A percentile compares a stretch with the other conserved stretches of the same genome.
phyloP scores from a whole-genome alignment of 23 tunicate species.

The Diplosoma virens region DNA sequence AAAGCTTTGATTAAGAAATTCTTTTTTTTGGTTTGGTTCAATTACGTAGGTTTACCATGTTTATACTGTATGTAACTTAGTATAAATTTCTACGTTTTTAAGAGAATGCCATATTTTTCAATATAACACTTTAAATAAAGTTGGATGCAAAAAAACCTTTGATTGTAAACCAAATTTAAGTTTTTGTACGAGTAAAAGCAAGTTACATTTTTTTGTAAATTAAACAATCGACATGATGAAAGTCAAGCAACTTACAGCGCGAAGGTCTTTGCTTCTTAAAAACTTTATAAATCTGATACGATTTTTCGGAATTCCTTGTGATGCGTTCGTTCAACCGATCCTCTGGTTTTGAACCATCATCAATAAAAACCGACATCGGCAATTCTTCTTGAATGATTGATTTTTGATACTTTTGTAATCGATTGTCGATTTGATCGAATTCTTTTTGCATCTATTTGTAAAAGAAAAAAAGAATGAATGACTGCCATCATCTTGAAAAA shows the following conservation, averaged over 20 bases:
- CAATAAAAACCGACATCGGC: slow-evolving; percentile 50
- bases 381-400: slow-evolving; percentile 44
- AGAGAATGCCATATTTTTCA: too few relatives aligned
- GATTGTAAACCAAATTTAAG: too few relatives aligned
- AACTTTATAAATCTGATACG: slow-evolving; percentile 48
- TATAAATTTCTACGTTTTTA: too few relatives aligned
- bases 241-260: not conserved
- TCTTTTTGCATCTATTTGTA: slow-evolving; percentile 72
- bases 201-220: too few relatives aligned
- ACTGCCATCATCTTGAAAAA: not conserved
- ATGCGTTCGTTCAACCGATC: slow-evolving; percentile 60
- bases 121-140: too few relatives aligned
- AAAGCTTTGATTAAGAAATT: too few relatives aligned
- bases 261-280: slow-evolving; percentile 54
- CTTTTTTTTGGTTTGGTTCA: too few relatives aligned
- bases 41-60: too few relatives aligned
- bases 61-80: too few relatives aligned
- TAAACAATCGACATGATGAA: not conserved
- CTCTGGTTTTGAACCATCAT: slow-evolving; percentile 56
- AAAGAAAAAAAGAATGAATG: not conserved
- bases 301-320: slow-evolving; percentile 41
- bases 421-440: slow-evolving; percentile 49
- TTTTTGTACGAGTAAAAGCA: too few relatives aligned
- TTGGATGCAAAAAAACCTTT: too few relatives aligned
- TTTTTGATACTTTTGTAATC: not conserved